Percentiles rank a stretch among this genome's conserved stretches.
These are phyloP conservation scores for Nematolebias whitei DNA, from an alignment of 2,113 vertebrate genomes.

Conservation along the genomic window DNA sequence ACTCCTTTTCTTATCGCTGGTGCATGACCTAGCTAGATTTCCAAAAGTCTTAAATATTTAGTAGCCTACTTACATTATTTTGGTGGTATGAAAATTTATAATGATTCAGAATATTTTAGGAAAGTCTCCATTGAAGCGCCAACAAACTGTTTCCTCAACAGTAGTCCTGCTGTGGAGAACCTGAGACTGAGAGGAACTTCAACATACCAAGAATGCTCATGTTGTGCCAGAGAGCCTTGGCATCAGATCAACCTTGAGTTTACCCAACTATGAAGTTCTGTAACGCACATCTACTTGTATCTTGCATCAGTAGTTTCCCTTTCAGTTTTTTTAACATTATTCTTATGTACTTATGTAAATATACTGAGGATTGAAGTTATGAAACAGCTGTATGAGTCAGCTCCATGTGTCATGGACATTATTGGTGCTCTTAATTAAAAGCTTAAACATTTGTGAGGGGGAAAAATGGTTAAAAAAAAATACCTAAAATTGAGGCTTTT, in stretches of 20 bases:
- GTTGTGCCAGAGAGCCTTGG: slow-evolving; percentile 36
- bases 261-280: slow-evolving; percentile 24
- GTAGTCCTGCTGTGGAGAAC: slow-evolving; percentile 41
- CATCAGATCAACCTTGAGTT: slow-evolving; percentile 27
- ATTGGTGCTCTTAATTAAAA: no score
- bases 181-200: slow-evolving; percentile 35
- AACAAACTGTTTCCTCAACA: slow-evolving; percentile 47
- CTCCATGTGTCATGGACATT: background rate
- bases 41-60: background rate
- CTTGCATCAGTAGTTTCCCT: slow-evolving; percentile 20
- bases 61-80: background rate
- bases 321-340: background rate
- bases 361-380: background rate
- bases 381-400: background rate
- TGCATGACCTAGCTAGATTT: background rate
- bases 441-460: no score
- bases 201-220: slow-evolving; percentile 53
- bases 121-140: background rate
- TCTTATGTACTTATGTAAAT: background rate
- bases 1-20: background rate
- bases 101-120: background rate
- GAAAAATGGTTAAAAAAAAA: background rate
- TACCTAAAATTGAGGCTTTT: no score
- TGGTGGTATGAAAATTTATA: background rate
- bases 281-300: slow-evolving; percentile 35